These are phyloP conservation scores for Nemapogon koenigi DNA, from an alignment of 2,888 invertebrate species.

Conservation along the genomic window DNA sequence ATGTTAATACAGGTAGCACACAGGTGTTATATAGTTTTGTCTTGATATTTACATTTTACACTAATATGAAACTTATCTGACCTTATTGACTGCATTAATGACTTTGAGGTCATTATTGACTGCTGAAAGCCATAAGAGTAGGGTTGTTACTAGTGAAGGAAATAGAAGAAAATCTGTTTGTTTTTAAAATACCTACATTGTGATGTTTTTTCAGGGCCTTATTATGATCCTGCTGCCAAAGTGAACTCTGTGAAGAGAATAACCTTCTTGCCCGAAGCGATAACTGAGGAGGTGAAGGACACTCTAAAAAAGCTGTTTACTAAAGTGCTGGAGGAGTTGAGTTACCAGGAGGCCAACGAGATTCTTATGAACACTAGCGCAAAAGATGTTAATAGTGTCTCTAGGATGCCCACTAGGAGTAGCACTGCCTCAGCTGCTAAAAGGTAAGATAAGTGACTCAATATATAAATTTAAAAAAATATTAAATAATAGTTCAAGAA, in stretches of 20 bases:
- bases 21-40: no score
- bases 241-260: constrained; percentile 77
- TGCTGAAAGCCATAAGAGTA: no score
- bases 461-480: background rate
- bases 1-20: no score
- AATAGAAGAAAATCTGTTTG: no score
- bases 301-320: constrained; percentile 71
- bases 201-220: constrained; percentile 45
- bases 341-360: constrained; percentile 78
- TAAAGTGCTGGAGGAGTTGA: constrained; percentile 73
- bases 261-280: constrained; percentile 74
- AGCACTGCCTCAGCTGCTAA: constrained; percentile 38
- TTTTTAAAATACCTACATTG: no score
- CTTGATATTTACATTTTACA: no score
- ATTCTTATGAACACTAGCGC: constrained; percentile 80
- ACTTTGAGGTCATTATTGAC: no score
- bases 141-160: no score
- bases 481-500: no score
- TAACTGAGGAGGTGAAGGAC: constrained; percentile 70
- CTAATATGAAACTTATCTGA: no score
- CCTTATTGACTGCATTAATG: no score
- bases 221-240: constrained; percentile 67
- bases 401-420: constrained; percentile 49
- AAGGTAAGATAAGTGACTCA: constrained; percentile 27
- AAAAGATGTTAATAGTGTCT: constrained; percentile 52